Evolutionary conservation across 2,113 vertebrate species (phyloP).

Genomic region (Acanthisitta chloris): DNA sequence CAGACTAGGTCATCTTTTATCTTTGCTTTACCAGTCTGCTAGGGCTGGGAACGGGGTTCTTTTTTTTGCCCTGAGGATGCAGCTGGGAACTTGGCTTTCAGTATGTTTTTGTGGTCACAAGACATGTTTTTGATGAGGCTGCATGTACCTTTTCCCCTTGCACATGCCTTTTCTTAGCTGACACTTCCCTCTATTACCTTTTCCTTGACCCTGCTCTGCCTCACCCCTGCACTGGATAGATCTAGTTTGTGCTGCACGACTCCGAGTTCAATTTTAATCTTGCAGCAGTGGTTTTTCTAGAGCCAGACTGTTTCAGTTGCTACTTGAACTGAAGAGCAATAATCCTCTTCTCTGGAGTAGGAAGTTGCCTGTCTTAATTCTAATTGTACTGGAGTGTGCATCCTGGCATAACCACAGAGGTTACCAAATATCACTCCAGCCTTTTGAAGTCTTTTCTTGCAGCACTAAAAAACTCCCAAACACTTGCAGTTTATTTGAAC

Average conservation of each 20-base stretch:
- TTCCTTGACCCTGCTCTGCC: conserved; percentile 33
- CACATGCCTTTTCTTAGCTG: not conserved
- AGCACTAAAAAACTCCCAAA: not conserved
- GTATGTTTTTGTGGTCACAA: conserved; percentile 32
- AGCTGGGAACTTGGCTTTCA: conserved; percentile 30
- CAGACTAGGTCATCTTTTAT: not conserved
- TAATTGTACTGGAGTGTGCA: not conserved
- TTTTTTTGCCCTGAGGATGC: conserved; percentile 1
- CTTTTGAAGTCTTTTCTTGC: not conserved
- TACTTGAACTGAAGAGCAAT: conserved; percentile 15
- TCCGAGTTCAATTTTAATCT: conserved; percentile 10
- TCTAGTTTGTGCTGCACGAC: conserved; percentile 27
- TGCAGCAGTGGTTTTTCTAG: not conserved
- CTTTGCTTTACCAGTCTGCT: not conserved
- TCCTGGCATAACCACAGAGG: not conserved
- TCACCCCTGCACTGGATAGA: conserved; percentile 24
- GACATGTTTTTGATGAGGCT: conserved; percentile 20
- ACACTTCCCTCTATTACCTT: conserved; percentile 24
- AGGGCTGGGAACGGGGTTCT: not conserved
- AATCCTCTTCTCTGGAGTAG: not conserved
- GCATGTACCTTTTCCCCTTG: conserved; percentile 5
- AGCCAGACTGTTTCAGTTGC: conserved; percentile 12
- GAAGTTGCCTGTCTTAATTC: not conserved
- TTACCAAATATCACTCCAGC: not conserved
- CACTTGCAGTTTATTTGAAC: not conserved